A percentile compares a stretch with the other conserved stretches of the same genome.
These are phyloP conservation scores for Tretioscincus oriximinensis DNA, from an alignment of 2,113 vertebrate genomes.

Conservation along the genomic window DNA sequence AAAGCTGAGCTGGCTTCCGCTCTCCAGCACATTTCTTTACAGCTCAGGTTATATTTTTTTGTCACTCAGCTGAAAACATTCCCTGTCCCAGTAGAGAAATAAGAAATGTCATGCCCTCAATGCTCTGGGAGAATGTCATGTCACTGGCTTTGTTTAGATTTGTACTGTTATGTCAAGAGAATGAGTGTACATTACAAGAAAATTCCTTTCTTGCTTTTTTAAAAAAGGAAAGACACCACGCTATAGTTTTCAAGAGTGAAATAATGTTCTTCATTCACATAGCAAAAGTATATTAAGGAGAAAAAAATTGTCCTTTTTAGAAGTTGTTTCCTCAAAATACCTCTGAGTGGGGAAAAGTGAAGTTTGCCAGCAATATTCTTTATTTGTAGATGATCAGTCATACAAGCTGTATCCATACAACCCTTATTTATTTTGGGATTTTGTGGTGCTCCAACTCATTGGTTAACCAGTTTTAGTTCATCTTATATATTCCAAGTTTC, in stretches of 20 bases:
- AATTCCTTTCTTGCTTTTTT: background rate
- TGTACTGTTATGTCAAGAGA: background rate
- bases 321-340: too few species aligned
- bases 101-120: constrained; percentile 24
- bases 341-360: background rate
- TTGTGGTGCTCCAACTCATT: too few species aligned
- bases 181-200: constrained; percentile 6
- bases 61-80: constrained; percentile 11
- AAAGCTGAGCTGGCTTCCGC: constrained; percentile 17
- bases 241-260: background rate
- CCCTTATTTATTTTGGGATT: too few species aligned
- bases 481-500: too few species aligned
- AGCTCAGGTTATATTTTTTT: constrained; percentile 28
- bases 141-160: constrained; percentile 9
- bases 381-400: too few species aligned
- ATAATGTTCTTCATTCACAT: too few species aligned
- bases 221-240: background rate
- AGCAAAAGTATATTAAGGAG: background rate
- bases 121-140: constrained; percentile 27
- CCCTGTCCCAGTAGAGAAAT: constrained; percentile 10
- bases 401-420: too few species aligned
- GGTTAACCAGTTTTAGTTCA: too few species aligned
- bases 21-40: constrained; percentile 9
- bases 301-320: background rate
- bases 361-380: background rate